Base-by-base conservation (phyloP, 2,113 vertebrate species). In the Cyprinodon brontotheroides region DNA sequence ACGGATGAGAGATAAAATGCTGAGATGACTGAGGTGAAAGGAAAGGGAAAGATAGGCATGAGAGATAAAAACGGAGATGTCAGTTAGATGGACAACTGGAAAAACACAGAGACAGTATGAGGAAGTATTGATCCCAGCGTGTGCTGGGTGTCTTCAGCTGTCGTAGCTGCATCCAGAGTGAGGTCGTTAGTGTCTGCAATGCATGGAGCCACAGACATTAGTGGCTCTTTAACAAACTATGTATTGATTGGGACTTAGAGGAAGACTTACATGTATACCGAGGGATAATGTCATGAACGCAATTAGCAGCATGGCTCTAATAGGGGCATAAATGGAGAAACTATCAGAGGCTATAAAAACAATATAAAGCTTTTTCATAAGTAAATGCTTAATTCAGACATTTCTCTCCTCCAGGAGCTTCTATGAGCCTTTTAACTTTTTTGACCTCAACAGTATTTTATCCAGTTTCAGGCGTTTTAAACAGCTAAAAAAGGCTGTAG, bases 221-320 rank as follows among this genome's bases (percentile, higher is more conserved):
- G 87, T 81, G 77, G 85, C 87, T 92, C 91, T 92, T 93, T 93
- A 93, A 93, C 92, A 89, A 90, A 91, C 90, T 89, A 81, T 68
- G 78, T 89, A 93, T 94, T 90, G 93, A 94, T 93, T 85, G 38
- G 53, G 68, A 74, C 71, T 85, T 75, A 76, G 79, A 84, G 80
- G 77, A 86, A 86, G 80, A 80, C 87, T 87, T 86, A 77, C 85
- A 80, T 85, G 82, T 90, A 81, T 81, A 79, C 78, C 48, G 63
- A 70, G 68, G 81, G 84, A 86, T 87, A 83, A 90, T 85, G 81
- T 79, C 90, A 82, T 87, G 78, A 75, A 85, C 80, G 81, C 80
- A 92, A 92, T 93, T 93, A 92, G 83, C 90, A 74, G 83, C 78
- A 78, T 40, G 60, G 61, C 70, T 85, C 80, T 67, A 47, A 72